Percentiles rank a stretch among this genome's conserved stretches.
Conservation (phyloP, 2,888 invertebrate species). For the Pycnomerus fuliginosus region DNA sequence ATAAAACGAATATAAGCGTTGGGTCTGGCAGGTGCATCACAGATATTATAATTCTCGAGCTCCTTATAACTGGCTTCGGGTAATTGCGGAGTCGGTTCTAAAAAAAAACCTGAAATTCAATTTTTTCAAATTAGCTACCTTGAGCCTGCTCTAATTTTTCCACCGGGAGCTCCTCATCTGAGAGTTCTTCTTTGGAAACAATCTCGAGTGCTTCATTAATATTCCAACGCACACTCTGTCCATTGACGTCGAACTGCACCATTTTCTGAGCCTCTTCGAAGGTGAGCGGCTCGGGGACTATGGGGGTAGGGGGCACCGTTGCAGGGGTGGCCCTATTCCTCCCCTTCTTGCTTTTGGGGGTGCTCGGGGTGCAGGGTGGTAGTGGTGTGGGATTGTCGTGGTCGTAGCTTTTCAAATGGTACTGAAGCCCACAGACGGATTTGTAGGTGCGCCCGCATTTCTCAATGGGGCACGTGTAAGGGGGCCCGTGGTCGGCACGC, state of each 20-base stretch:
- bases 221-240: slow-evolving; percentile 55
- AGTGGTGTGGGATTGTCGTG: slow-evolving; percentile 74
- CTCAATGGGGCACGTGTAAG: slow-evolving; percentile 82
- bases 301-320: slow-evolving; percentile 53
- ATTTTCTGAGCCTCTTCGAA: slow-evolving; percentile 84
- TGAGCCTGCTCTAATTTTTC: slow-evolving; percentile 9
- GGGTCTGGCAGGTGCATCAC: slow-evolving; percentile 80
- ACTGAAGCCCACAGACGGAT: slow-evolving; percentile 82
- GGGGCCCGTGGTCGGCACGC: slow-evolving; percentile 75
- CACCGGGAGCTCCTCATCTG: slow-evolving; percentile 45
- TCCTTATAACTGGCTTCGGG: slow-evolving; percentile 71
- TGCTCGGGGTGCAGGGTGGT: slow-evolving; percentile 56
- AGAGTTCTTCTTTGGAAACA: slow-evolving; percentile 66
- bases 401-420: slow-evolving; percentile 82
- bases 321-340: slow-evolving; percentile 22
- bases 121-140: slow-evolving; percentile 5
- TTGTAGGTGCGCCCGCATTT: slow-evolving; percentile 86
- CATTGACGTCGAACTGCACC: slow-evolving; percentile 85
- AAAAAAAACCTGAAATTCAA: not conserved
- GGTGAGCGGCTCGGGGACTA: slow-evolving; percentile 70
- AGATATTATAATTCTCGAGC: slow-evolving; percentile 75
- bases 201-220: slow-evolving; percentile 67
- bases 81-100: slow-evolving; percentile 56
- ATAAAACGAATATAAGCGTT: slow-evolving; percentile 92
- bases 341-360: slow-evolving; percentile 63